phyloP scores from a whole-genome alignment of 2,797 vertebrate genomes.

The Knipowitschia caucasica region DNA sequence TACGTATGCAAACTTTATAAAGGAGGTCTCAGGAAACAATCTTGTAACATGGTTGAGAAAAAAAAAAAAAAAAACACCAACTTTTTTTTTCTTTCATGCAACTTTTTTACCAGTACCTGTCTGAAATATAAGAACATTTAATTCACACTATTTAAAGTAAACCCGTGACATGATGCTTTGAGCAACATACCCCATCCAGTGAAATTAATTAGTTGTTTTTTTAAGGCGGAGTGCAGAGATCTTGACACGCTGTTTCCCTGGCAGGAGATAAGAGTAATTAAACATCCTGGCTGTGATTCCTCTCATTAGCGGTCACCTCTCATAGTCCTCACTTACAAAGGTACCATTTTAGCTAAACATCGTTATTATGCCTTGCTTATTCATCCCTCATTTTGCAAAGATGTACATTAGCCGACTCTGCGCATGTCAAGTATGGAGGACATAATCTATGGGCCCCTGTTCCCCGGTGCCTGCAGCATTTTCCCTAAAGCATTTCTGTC shows the following conservation, averaged over 20 bases:
- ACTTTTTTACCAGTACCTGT: too few species aligned
- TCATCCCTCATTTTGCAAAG: slow-evolving; percentile 28
- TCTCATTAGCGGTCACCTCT: slow-evolving; percentile 46
- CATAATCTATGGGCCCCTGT: slow-evolving; percentile 34
- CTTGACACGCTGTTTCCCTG: slow-evolving; percentile 32
- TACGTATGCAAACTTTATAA: too few species aligned
- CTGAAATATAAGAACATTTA: background rate
- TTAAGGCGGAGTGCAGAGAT: slow-evolving; percentile 35
- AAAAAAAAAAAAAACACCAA: too few species aligned
- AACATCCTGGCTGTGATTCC: slow-evolving; percentile 42
- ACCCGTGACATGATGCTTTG: slow-evolving; percentile 5
- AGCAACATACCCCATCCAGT: slow-evolving; percentile 23
- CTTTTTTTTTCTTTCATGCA: too few species aligned
- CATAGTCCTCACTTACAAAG: slow-evolving; percentile 22
- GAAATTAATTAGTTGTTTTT: slow-evolving; percentile 47
- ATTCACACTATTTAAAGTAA: background rate
- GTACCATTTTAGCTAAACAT: slow-evolving; percentile 11
- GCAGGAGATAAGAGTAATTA: slow-evolving; percentile 50
- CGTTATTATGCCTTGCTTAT: slow-evolving; percentile 32
- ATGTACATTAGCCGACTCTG: slow-evolving; percentile 25
- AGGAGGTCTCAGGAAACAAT: too few species aligned
- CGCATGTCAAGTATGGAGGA: slow-evolving; percentile 41
- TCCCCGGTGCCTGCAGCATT: slow-evolving; percentile 37
- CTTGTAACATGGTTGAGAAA: too few species aligned
- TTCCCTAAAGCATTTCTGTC: slow-evolving; percentile 50